Base-by-base conservation (phyloP, 2,113 vertebrate genomes). In the Himantopus leucocephalus region DNA sequence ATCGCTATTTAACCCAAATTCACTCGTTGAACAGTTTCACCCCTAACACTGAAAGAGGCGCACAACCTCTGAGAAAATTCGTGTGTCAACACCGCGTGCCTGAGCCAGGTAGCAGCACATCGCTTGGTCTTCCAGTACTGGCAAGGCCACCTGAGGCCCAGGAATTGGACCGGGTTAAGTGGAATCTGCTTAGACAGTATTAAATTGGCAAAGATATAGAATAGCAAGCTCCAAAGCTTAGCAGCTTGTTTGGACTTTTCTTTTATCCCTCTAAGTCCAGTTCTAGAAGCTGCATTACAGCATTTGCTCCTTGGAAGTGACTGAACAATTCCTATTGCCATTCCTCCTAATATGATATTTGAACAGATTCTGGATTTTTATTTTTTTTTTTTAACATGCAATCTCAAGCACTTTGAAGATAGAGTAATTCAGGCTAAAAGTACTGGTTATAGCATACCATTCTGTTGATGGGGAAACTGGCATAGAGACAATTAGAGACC, bases 21-120 rank as follows among this genome's bases (percentile, higher is more conserved):
- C 15, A 24, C 3, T 52, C 7, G 43, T 85, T 62, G 29, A 78
- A 19, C 17, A 41, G 6, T 53, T 80, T 64, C 55, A 59, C 11
- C 34, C 4, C 9, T 43, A 32, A 14, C 14, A 23, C 16, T 72
- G 62, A 41, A n/a, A 34, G 27, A 48, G 8, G 19, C 0, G 0
- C 18, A 52, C 13, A 15, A 55, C 17, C 12, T 3, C 16, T n/a
- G 32, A 71, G 52, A 41, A n/a, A 68, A 60, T n/a, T 43, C 8
- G 9, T 64, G 19, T 50, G 41, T 19, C 10, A 52, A 30, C 29
- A 12, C 16, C 0, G 0, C 1, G 0, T 45, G 32, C 53, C 32
- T 45, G 52, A 71, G 48, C 19, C 45, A 45, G 50, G 77, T 71
- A 81, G 34, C 47, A 88, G 58, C 34, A 66, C 27, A 29, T 58